Evolutionary conservation across 1,140 invertebrate genomes (phyloP).

Genomic region (Lepidurus arcticus): DNA sequence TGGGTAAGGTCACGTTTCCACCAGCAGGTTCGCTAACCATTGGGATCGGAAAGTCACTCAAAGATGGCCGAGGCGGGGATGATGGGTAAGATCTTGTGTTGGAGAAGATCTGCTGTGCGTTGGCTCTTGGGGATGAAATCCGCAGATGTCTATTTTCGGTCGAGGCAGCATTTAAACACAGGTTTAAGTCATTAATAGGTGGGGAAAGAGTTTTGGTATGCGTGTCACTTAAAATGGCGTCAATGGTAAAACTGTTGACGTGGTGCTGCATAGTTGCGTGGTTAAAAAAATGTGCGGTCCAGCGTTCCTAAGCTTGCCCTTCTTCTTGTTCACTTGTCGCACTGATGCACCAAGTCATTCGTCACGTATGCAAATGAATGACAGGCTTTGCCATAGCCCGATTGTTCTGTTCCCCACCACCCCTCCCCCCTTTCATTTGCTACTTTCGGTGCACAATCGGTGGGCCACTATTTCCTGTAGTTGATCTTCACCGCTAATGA

Average conservation of each 20-base stretch:
- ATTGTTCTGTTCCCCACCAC: background rate
- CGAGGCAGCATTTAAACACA: background rate
- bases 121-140: background rate
- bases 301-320: no score
- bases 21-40: background rate
- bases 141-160: background rate
- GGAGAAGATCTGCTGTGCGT: background rate
- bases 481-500: slow-evolving; percentile 8
- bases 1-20: background rate
- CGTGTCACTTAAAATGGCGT: background rate
- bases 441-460: background rate
- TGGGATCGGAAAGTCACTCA: background rate
- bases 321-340: background rate
- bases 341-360: background rate
- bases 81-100: background rate
- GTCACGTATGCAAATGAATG: slow-evolving; percentile 19
- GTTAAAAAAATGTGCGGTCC: background rate
- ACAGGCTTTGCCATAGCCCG: background rate
- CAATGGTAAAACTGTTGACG: background rate
- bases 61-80: background rate
- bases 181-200: no score
- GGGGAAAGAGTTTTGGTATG: background rate
- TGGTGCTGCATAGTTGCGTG: background rate
- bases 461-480: slow-evolving; percentile 21
- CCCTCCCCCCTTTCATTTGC: background rate